Percentiles rank a stretch among this genome's conserved stretches.
Evolutionary conservation across 2,113 vertebrate genomes (phyloP).

Genomic region (Anas platyrhynchos): DNA sequence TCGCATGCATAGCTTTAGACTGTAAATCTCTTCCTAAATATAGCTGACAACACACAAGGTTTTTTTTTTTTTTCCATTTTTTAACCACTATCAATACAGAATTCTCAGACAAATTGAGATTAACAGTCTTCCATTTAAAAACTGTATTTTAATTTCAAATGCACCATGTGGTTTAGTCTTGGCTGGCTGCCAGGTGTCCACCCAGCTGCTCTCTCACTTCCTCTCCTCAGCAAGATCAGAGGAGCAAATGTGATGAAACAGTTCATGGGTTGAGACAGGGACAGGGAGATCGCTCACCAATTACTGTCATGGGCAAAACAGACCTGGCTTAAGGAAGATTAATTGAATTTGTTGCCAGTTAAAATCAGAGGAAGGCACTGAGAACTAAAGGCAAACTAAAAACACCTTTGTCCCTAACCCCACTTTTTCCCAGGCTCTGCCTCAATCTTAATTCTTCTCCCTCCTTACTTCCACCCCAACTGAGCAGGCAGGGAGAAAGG

Average conservation of each 20-base stretch:
- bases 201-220: neutral
- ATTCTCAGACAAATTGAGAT: neutral
- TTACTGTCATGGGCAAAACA: neutral
- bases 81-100: neutral
- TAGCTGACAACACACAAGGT: fast-evolving
- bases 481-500: neutral
- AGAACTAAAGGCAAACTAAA: neutral
- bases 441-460: neutral
- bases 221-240: neutral
- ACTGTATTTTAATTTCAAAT: neutral
- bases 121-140: neutral
- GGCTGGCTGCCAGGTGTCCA: neutral
- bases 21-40: neutral
- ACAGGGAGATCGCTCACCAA: neutral
- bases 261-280: neutral
- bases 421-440: neutral
- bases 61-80: neutral
- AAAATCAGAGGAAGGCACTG: neutral
- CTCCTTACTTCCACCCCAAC: neutral
- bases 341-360: neutral
- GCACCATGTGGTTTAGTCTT: neutral
- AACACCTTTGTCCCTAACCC: neutral
- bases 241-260: neutral
- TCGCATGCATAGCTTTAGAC: neutral
- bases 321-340: neutral